A percentile compares a stretch with the other conserved stretches of the same genome.
Conservation (phyloP, 2,797 vertebrate species). For the Thripadectes ignobilis region DNA sequence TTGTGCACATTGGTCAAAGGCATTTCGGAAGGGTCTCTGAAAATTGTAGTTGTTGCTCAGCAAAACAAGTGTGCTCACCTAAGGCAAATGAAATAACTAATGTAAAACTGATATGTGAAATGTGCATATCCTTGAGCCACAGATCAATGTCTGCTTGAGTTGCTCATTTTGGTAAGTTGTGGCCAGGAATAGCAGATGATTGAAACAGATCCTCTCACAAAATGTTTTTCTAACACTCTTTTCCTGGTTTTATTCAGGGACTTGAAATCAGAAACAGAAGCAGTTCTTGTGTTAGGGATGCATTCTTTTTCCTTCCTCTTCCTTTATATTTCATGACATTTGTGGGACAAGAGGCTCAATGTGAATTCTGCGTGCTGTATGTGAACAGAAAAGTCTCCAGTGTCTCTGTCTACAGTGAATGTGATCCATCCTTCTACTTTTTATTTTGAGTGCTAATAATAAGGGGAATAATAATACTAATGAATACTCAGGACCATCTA, state of each 20-base stretch:
- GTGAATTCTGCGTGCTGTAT: fast-evolving
- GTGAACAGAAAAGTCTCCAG: not conserved
- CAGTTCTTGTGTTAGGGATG: not conserved
- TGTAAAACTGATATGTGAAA: not conserved
- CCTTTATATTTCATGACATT: not conserved
- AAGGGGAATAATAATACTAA: not conserved
- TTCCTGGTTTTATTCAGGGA: not conserved
- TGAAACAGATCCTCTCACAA: not conserved
- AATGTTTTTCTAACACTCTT: not conserved
- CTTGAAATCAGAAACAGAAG: not conserved
- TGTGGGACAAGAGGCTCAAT: not conserved
- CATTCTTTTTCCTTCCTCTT: not conserved
- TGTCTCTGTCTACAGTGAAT: not conserved
- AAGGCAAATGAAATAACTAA: not conserved
- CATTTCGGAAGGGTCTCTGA: not conserved
- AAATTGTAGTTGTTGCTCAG: not conserved
- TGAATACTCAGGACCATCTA: not conserved
- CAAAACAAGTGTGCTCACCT: not conserved
- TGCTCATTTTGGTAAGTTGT: not conserved
- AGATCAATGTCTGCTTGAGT: not conserved
- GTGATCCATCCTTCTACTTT: not conserved
- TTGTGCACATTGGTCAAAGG: not conserved
- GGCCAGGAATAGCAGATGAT: not conserved
- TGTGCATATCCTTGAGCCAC: not conserved
- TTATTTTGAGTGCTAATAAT: not conserved